Evolutionary conservation across 2,888 invertebrate genomes (phyloP), one percentile per base, ranked within the genome.

Genomic region (Lottia scabra): DNA sequence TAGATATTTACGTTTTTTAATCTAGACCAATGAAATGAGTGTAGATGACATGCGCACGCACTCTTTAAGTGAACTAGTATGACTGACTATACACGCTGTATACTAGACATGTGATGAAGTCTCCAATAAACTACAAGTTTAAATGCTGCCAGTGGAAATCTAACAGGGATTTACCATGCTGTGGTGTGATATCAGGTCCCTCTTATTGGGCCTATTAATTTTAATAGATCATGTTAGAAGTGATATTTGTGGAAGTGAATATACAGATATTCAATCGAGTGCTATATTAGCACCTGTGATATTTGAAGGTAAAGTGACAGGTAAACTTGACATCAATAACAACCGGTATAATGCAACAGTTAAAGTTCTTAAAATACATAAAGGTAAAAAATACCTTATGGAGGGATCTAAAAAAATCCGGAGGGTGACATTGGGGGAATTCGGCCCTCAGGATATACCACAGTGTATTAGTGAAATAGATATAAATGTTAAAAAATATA

Each of bases 341-440:
- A 56, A 56, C 23, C 19, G 56, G 56, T 56, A 56, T 56, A 56
- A 56, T 56, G 13, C 23, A 56, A 56, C 56, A 56, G 56, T 56
- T 56, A 56, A 56, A 56, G 56, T 56, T 10, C 56, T 23, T 23
- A 56, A 56, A 56, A 56, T 56, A 23, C 56, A 56, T 15, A 56
- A 56, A 56, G 56, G 56, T 56, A 56, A 56, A 56, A 56, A 19
- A 56, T 10, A 23, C 13, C 23, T 56, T 12, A 56, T 56, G 56
- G 23, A 19, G 23, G 19, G 19, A 23, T 56, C 56, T 19, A 56
- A 56, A 23, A 56, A 56, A 23, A 56, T 19, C 2, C 19, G 56
- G 56, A 56, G 56, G 23, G 56, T 56, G 13, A 23, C 19, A 10
- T 13, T 56, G 19, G 56, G 56, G 19, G 56, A 12, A 56, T 56